Evolutionary conservation across 2,888 invertebrate genomes (phyloP).

Genomic region (Meganola albula): DNA sequence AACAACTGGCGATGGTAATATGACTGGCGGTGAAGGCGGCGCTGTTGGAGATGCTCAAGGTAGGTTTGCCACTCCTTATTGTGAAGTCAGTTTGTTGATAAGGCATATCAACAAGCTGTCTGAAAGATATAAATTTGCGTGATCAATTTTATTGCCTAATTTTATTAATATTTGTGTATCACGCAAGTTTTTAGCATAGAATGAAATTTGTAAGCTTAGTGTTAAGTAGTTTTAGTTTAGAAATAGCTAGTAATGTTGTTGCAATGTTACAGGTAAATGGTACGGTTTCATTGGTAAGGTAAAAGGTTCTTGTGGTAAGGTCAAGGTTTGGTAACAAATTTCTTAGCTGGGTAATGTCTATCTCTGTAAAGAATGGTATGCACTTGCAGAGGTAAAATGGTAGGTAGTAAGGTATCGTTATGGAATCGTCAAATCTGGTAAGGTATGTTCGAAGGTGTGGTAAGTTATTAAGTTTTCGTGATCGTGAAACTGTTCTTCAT

Average conservation of each 20-base stretch:
- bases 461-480: neutral
- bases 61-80: conserved; percentile 58
- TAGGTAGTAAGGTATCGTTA: too few species aligned
- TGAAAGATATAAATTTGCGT: conserved; percentile 17
- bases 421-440: neutral
- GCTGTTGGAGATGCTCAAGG: conserved; percentile 78
- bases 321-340: neutral
- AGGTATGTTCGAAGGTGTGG: neutral
- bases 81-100: conserved; percentile 25
- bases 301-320: neutral
- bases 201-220: conserved; percentile 68
- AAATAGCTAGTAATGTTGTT: conserved; percentile 7
- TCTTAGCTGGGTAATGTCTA: neutral
- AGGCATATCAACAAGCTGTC: conserved; percentile 18
- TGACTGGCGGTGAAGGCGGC: conserved; percentile 71
- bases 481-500: neutral
- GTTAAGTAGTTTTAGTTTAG: conserved; percentile 18
- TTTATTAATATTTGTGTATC: conserved; percentile 21
- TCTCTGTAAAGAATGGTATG: neutral
- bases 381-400: neutral
- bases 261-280: conserved; percentile 17
- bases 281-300: conserved; percentile 3
- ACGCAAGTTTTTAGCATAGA: conserved; percentile 37
- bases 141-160: conserved; percentile 11
- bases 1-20: conserved; percentile 69